phyloP scores from a whole-genome alignment of 1,140 invertebrate species.

The Maniola jurtina region DNA sequence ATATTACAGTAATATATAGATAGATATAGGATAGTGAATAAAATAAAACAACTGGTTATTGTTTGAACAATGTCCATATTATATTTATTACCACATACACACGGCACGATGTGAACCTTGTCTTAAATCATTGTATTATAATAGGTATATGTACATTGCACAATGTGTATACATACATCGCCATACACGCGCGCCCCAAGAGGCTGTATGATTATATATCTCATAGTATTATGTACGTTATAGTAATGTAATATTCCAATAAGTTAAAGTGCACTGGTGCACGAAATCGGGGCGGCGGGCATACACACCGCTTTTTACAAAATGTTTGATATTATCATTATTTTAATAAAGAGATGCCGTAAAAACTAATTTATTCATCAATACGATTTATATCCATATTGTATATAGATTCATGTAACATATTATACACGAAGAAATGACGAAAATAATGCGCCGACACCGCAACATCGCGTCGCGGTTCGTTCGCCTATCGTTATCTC shows the following conservation, averaged over 20 bases:
- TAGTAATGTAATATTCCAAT: conserved; percentile 79
- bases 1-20: background rate
- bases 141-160: conserved; percentile 84
- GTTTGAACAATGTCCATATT: conserved; percentile 92
- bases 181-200: conserved; percentile 77
- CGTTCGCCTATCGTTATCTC: conserved; percentile 74
- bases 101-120: conserved; percentile 92
- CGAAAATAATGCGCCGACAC: conserved; percentile 73
- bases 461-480: conserved; percentile 56
- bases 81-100: conserved; percentile 92
- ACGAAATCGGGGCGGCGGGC: conserved; percentile 74
- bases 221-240: conserved; percentile 79
- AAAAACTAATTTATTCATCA: conserved; percentile 78
- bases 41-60: conserved; percentile 78
- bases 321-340: conserved; percentile 78
- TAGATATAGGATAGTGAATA: conserved; percentile 19
- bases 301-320: conserved; percentile 75
- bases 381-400: conserved; percentile 79
- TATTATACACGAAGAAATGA: conserved; percentile 78
- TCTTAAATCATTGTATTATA: conserved; percentile 85
- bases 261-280: conserved; percentile 78
- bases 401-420: conserved; percentile 79
- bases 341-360: conserved; percentile 78
- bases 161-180: conserved; percentile 84
- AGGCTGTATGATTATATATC: conserved; percentile 78